Evolutionary conservation across 2,797 vertebrate genomes (phyloP), one percentile per base, ranked within the genome.

Genomic region (Enteromius mattozi): DNA sequence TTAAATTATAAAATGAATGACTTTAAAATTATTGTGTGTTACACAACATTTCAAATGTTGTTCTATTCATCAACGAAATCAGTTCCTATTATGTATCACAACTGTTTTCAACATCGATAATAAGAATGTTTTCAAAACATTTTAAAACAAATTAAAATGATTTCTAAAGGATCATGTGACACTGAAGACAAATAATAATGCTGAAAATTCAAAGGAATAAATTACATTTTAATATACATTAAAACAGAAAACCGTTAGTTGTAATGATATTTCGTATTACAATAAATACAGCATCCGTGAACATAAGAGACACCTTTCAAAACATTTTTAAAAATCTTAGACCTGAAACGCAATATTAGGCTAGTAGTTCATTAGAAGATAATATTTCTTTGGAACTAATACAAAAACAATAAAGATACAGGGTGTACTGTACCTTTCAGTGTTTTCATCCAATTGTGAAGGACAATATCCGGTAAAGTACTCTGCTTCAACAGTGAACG

Each of bases 401-500:
- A 81, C 16, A 42, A 21, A 68, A 61, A 30, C 8, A 30, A 33
- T 40, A 6, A 37, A 80, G 68, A 45, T 24, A 6, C 13, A 30
- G 24, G 13, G 71, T 12, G 66, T 3, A 27, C n/a, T 61, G 83
- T 90, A 95, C 93, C 92, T 88, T 85, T 89, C 82, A 33, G 87
- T 59, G 19, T 89, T 89, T 63, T 69, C 71, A 24, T 81, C 56
- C 24, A 88, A 74, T 78, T 90, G 80, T 24, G 63, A 37, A 19
- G 69, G 65, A 40, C 83, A 68, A 19, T 30, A 82, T 54, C 89
- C 95, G 69, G 86, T 93, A 19, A 99, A 99, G 91, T 96, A 96
- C 21, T 96, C 93, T 0, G 91, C 94, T 56, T 91, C 89, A 37
- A 98, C 24, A 21, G 80, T 86, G 88, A 98, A 99, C 1, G 91